Percentiles rank a stretch among this genome's conserved stretches.
Conservation (phyloP, 1,140 invertebrate species). For the Calosoma granatense region DNA sequence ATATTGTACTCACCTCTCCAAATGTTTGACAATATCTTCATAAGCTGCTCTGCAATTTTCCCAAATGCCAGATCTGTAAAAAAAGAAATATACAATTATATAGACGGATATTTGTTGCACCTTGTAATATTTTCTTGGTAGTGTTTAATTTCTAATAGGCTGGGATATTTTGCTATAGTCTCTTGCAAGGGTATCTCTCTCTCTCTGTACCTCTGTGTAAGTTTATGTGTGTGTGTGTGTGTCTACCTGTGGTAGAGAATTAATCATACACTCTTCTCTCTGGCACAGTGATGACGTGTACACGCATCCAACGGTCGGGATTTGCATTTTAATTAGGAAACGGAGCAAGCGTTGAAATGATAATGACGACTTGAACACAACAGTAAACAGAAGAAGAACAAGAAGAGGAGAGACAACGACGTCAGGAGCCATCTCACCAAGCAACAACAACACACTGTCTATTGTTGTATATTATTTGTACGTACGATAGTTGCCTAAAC, state of each 20-base stretch:
- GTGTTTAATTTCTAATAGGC: too few species aligned
- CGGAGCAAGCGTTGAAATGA: constrained; percentile 46
- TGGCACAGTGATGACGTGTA: constrained; percentile 29
- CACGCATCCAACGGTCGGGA: constrained; percentile 39
- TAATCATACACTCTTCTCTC: constrained; percentile 25
- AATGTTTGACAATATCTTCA: constrained; percentile 86
- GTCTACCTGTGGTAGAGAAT: constrained; percentile 37
- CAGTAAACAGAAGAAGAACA: too few species aligned
- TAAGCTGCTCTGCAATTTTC: constrained; percentile 87
- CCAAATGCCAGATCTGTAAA: constrained; percentile 78
- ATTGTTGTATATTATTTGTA: neutral
- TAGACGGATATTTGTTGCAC: constrained; percentile 35
- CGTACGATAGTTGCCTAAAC: neutral
- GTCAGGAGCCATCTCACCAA: too few species aligned
- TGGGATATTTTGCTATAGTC: too few species aligned
- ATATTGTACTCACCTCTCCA: constrained; percentile 76
- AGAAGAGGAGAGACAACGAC: too few species aligned
- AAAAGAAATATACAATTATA: constrained; percentile 14
- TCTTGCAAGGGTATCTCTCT: too few species aligned
- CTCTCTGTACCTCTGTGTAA: too few species aligned
- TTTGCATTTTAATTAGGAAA: constrained; percentile 53
- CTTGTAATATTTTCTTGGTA: too few species aligned
- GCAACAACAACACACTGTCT: too few species aligned
- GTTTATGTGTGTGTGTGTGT: constrained; percentile 40
- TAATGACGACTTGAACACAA: constrained; percentile 39